These are phyloP conservation scores for Mustela lutreola DNA, from an alignment of 2,113 vertebrate genomes.

Conservation along the genomic window DNA sequence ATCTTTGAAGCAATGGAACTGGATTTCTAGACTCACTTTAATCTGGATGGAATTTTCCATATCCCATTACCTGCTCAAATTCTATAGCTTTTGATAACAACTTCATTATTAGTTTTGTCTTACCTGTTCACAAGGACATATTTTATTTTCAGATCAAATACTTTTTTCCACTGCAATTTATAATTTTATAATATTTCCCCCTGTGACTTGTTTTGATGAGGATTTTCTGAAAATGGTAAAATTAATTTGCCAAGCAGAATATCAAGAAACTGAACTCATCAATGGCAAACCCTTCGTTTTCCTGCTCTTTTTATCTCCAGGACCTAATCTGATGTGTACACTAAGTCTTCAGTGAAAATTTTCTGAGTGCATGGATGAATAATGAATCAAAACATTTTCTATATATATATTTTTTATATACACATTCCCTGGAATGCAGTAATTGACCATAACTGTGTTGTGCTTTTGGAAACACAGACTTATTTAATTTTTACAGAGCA, in stretches of 20 bases:
- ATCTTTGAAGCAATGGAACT: slow-evolving; percentile 12
- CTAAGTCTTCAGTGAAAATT: background rate
- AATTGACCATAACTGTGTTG: background rate
- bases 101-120: slow-evolving; percentile 4
- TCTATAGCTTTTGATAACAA: slow-evolving; percentile 1
- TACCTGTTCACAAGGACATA: background rate
- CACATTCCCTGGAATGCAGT: background rate
- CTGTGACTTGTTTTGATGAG: slow-evolving; percentile 3
- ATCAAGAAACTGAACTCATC: background rate
- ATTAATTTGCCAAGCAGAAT: background rate
- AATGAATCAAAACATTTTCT: background rate
- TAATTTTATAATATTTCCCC: slow-evolving; percentile 2
- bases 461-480: background rate
- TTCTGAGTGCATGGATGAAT: background rate
- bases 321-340: background rate
- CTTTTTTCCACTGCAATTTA: background rate
- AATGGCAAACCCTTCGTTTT: background rate
- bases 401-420: background rate
- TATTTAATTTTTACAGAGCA: background rate
- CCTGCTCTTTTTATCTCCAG: background rate
- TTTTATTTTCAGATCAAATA: slow-evolving; percentile 22
- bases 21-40: slow-evolving; percentile 10
- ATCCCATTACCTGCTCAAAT: background rate
- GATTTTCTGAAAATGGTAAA: slow-evolving; percentile 13
- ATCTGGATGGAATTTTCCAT: slow-evolving; percentile 72